phyloP scores from a whole-genome alignment of 2,797 vertebrate species.

The Glyptemys insculpta region DNA sequence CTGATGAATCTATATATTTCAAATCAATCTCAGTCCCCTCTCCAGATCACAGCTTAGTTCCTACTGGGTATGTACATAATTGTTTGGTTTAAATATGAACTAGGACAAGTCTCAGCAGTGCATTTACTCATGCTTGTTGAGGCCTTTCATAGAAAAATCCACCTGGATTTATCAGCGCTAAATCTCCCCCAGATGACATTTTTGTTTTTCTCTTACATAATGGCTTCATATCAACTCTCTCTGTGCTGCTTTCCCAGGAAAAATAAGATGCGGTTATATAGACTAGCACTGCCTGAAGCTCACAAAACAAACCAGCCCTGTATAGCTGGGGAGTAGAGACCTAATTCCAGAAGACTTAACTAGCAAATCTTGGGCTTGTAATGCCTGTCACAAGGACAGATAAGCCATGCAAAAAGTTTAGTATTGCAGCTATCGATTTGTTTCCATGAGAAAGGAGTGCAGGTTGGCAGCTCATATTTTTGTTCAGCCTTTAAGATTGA shows the following conservation, averaged over 20 bases:
- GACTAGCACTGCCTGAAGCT: neutral
- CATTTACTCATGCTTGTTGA: neutral
- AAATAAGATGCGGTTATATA: rapidly evolving
- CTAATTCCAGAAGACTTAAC: rapidly evolving
- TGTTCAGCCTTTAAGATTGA: neutral
- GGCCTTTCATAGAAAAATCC: neutral
- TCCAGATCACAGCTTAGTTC: neutral
- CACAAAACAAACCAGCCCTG: neutral
- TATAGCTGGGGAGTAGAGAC: rapidly evolving
- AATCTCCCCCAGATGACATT: neutral
- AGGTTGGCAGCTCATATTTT: neutral
- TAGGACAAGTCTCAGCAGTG: neutral
- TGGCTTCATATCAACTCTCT: neutral
- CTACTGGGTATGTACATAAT: neutral
- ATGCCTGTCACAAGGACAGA: neutral
- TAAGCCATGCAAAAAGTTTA: neutral
- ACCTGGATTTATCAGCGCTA: neutral
- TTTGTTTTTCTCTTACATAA: neutral
- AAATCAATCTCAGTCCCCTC: neutral
- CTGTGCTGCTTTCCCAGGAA: neutral
- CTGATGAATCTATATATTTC: neutral
- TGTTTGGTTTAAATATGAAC: neutral
- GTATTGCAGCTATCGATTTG: neutral
- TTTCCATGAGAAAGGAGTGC: neutral
- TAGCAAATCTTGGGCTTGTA: neutral